Evolutionary conservation across 35 echinoderm and acorn worm genomes (phyloP).

Genomic region (Holothuria glaberrima): DNA sequence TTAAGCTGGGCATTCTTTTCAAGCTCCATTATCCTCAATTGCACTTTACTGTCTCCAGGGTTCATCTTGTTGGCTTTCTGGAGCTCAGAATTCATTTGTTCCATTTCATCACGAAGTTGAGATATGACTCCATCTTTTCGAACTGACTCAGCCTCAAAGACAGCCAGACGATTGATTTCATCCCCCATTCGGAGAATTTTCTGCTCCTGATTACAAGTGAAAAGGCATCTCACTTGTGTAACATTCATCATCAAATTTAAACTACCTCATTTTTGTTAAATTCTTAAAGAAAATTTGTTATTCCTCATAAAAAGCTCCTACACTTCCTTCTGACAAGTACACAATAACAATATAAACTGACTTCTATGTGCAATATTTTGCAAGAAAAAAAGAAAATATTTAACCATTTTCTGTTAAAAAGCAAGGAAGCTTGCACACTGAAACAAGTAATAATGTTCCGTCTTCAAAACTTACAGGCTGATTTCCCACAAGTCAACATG

Average conservation of each 20-base stretch:
- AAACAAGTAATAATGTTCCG: not conserved
- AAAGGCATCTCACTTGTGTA: no score
- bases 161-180: conserved; percentile 93
- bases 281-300: no score
- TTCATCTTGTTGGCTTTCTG: conserved; percentile 30
- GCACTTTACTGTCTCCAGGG: conserved; percentile 32
- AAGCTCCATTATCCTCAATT: conserved; percentile 69
- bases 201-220: conserved; percentile 67
- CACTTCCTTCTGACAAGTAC: no score
- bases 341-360: no score
- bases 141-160: conserved; percentile 89
- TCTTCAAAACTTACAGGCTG: no score
- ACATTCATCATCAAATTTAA: no score
- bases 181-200: conserved; percentile 92
- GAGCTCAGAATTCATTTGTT: conserved; percentile 49
- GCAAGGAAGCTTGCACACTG: not conserved
- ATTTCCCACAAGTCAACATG: no score
- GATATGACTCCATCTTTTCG: conserved; percentile 91
- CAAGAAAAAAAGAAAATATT: no score
- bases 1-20: conserved; percentile 85
- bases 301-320: no score
- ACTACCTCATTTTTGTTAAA: no score
- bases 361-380: no score
- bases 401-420: no score
- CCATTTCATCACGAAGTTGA: conserved; percentile 76